These are phyloP conservation scores for Muntiacus muntjak DNA, from an alignment of 2,113 vertebrate genomes.

Conservation along the genomic window DNA sequence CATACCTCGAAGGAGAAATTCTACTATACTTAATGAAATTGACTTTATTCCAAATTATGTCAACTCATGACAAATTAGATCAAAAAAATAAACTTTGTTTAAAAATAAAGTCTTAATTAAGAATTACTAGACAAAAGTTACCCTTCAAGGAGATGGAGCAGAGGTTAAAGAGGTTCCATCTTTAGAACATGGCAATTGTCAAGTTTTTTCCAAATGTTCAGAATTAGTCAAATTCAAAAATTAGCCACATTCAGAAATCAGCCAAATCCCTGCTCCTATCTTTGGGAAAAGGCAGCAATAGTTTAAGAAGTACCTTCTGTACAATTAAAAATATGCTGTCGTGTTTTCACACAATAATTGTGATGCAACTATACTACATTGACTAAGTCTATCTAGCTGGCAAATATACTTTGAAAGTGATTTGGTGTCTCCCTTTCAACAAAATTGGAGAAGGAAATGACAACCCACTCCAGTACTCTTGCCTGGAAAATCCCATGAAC, in stretches of 20 bases:
- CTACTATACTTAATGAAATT: neutral
- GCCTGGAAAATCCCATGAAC: too few species aligned
- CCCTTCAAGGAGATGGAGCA: neutral
- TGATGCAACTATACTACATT: neutral
- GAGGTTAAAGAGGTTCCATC: neutral
- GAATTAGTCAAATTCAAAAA: neutral
- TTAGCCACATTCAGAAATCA: neutral
- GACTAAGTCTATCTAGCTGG: neutral
- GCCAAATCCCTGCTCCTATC: neutral
- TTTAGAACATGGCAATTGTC: neutral
- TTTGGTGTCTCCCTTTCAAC: neutral
- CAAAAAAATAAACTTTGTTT: neutral
- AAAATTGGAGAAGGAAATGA: neutral
- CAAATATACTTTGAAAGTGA: neutral
- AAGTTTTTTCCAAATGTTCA: neutral
- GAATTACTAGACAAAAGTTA: neutral
- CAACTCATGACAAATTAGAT: neutral
- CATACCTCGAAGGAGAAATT: neutral
- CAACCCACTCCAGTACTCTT: too few species aligned
- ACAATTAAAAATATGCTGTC: neutral
- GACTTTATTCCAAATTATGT: neutral
- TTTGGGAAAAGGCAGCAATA: neutral
- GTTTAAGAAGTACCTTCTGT: neutral
- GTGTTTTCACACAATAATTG: neutral
- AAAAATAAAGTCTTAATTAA: neutral